A percentile compares a stretch with the other conserved stretches of the same genome.
These are phyloP conservation scores for Quadriops clusia DNA, from an alignment of 2,888 invertebrate genomes.

Conservation along the genomic window DNA sequence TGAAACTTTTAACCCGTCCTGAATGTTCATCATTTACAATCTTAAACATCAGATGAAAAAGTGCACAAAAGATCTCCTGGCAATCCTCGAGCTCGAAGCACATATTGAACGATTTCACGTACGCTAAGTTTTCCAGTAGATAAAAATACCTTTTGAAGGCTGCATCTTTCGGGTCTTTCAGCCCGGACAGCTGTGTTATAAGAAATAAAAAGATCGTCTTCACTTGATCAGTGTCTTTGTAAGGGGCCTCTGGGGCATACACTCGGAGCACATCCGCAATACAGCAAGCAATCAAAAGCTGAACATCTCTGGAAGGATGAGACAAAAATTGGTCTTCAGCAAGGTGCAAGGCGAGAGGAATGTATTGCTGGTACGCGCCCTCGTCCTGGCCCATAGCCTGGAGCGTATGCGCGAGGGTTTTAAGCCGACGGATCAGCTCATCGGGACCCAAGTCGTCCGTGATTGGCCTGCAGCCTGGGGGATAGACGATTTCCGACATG, in stretches of 20 bases:
- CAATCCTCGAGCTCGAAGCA: slow-evolving; percentile 96
- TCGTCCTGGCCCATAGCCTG: slow-evolving; percentile 97
- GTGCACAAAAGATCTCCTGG: slow-evolving; percentile 88
- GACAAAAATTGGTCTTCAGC: slow-evolving; percentile 88
- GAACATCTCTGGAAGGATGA: slow-evolving; percentile 84
- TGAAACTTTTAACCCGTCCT: slow-evolving; percentile 89
- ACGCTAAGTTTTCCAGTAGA: slow-evolving; percentile 89
- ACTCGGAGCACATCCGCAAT: slow-evolving; percentile 93
- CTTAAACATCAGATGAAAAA: slow-evolving; percentile 89
- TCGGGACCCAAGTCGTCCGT: slow-evolving; percentile 91
- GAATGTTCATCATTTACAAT: slow-evolving; percentile 96
- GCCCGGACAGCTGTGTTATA: slow-evolving; percentile 83
- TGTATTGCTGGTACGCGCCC: slow-evolving; percentile 83
- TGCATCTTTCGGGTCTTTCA: slow-evolving; percentile 93
- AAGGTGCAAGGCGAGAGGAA: slow-evolving; percentile 82
- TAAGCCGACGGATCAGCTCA: slow-evolving; percentile 86
- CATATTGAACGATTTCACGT: slow-evolving; percentile 97
- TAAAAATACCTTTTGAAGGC: slow-evolving; percentile 97
- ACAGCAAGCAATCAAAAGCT: slow-evolving; percentile 90
- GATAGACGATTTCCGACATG: slow-evolving; percentile 86
- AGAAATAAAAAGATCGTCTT: slow-evolving; percentile 88
- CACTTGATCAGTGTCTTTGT: slow-evolving; percentile 89
- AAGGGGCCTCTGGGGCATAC: slow-evolving; percentile 96
- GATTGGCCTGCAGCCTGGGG: slow-evolving; percentile 88
- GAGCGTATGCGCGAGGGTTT: slow-evolving; percentile 85